Evolutionary conservation across 2,797 vertebrate species (phyloP).

Genomic region (Arctocebus calabarensis): DNA sequence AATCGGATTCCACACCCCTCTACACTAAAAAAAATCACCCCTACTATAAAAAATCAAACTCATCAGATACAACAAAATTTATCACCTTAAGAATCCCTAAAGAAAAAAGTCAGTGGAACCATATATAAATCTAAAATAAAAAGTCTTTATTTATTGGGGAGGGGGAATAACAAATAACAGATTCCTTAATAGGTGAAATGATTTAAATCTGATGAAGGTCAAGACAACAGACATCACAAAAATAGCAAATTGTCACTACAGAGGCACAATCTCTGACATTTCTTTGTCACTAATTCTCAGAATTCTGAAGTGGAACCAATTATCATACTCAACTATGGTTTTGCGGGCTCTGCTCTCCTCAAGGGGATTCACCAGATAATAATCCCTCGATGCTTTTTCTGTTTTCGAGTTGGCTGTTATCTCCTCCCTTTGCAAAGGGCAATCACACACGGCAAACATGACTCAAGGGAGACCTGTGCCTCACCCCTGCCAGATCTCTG

Average conservation of each 20-base stretch:
- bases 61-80: background rate
- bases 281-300: slow-evolving; percentile 48
- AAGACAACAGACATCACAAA: slow-evolving; percentile 45
- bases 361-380: slow-evolving; percentile 36
- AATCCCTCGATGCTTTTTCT: slow-evolving; percentile 25
- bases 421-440: slow-evolving; percentile 47
- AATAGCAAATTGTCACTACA: background rate
- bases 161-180: background rate
- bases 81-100: background rate
- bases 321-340: background rate
- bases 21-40: no score
- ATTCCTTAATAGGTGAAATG: background rate
- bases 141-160: background rate
- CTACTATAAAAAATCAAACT: background rate
- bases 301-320: slow-evolving; percentile 9
- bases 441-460: background rate
- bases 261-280: background rate
- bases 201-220: slow-evolving; percentile 22
- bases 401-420: slow-evolving; percentile 37
- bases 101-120: background rate
- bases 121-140: background rate
- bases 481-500: no score
- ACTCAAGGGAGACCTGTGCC: background rate
- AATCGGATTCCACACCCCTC: background rate
- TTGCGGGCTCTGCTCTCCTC: background rate